These are phyloP conservation scores for Lipophrys pholis DNA, from an alignment of 2,113 vertebrate species.

Conservation along the genomic window DNA sequence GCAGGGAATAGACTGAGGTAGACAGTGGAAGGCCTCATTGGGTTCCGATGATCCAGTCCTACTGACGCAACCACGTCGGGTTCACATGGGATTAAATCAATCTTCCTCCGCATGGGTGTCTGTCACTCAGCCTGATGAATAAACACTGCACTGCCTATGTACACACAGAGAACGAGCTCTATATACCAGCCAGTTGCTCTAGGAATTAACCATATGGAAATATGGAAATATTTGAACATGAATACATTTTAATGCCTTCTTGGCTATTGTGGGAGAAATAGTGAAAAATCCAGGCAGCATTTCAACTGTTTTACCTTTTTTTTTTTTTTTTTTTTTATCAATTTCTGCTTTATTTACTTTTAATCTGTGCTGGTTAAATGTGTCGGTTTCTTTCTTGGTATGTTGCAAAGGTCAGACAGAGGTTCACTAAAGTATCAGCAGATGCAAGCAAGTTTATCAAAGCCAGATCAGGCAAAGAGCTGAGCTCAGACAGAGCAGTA, in stretches of 20 bases:
- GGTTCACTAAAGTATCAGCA: slow-evolving; percentile 37
- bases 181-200: slow-evolving; percentile 48
- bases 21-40: slow-evolving; percentile 77
- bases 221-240: slow-evolving; percentile 49
- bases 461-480: slow-evolving; percentile 44
- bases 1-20: slow-evolving; percentile 62
- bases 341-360: neutral
- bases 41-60: slow-evolving; percentile 75
- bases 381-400: neutral
- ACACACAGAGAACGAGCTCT: slow-evolving; percentile 30
- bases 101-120: slow-evolving; percentile 51
- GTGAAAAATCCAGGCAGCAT: slow-evolving; percentile 38
- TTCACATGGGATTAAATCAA: slow-evolving; percentile 61
- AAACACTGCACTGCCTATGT: slow-evolving; percentile 33
- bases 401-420: neutral
- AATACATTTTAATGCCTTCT: slow-evolving; percentile 40
- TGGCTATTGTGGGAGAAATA: slow-evolving; percentile 26
- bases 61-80: slow-evolving; percentile 59
- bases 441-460: slow-evolving; percentile 48
- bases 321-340: slow-evolving; percentile 19
- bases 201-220: slow-evolving; percentile 49
- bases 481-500: slow-evolving; percentile 53
- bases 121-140: slow-evolving; percentile 41
- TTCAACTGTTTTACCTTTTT: slow-evolving; percentile 2
- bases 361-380: no score